A percentile compares a stretch with the other conserved stretches of the same genome.
phyloP scores from a whole-genome alignment of 2,888 invertebrate genomes.

The Netelia melanura region DNA sequence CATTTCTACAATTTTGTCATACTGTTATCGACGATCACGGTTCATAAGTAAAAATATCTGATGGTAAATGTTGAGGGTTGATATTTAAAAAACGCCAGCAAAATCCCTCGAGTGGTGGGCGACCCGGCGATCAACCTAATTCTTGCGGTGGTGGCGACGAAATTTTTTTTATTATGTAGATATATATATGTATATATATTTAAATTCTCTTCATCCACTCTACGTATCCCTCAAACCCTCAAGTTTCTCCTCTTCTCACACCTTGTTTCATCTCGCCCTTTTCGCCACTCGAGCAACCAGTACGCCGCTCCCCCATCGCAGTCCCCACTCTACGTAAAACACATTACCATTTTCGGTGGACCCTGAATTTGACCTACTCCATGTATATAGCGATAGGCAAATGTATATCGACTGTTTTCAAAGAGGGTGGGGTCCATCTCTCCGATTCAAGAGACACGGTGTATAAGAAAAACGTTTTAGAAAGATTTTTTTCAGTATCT shows the following conservation, averaged over 20 bases:
- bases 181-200: background rate
- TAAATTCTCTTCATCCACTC: background rate
- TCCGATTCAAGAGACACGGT: constrained; percentile 1
- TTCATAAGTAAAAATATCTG: too few species aligned
- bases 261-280: constrained; percentile 52
- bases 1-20: background rate
- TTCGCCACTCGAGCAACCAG: constrained; percentile 55
- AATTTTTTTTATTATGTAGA: background rate
- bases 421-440: constrained; percentile 45
- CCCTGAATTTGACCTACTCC: constrained; percentile 68
- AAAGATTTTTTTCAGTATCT: constrained; percentile 7
- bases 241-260: constrained; percentile 45
- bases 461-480: constrained; percentile 41
- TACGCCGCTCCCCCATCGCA: constrained; percentile 28
- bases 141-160: background rate
- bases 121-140: background rate
- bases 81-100: too few species aligned
- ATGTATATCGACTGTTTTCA: constrained; percentile 16
- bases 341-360: constrained; percentile 75
- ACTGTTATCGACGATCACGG: too few species aligned
- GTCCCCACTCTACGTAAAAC: constrained; percentile 72
- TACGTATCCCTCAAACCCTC: constrained; percentile 2
- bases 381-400: constrained; percentile 41
- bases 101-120: too few species aligned
- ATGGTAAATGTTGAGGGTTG: too few species aligned